Evolutionary conservation across 2,113 vertebrate species (phyloP).

Genomic region (Alethe castanea): DNA sequence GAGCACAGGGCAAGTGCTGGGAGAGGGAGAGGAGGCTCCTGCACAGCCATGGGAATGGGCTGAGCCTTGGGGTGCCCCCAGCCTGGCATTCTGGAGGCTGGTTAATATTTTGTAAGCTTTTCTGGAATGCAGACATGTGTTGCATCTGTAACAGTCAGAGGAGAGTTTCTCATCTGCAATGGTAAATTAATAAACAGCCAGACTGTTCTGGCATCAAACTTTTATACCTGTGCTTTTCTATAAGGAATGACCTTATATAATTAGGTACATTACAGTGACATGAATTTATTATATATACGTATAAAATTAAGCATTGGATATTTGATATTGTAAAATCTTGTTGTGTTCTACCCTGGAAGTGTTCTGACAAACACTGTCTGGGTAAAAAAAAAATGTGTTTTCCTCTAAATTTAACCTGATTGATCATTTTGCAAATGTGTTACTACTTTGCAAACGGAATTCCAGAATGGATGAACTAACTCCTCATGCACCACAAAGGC

Average conservation of each 20-base stretch:
- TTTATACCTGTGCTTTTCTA: constrained; percentile 56
- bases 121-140: not conserved
- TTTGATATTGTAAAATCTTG: constrained; percentile 39
- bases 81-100: not conserved
- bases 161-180: constrained; percentile 25
- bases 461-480: not conserved
- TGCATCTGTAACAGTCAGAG: not conserved
- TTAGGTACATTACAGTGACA: constrained; percentile 2
- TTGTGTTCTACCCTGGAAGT: not conserved
- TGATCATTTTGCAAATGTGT: not conserved
- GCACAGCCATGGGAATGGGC: not conserved
- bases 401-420: constrained; percentile 10
- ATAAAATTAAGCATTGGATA: not conserved
- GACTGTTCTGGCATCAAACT: constrained; percentile 58
- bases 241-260: constrained; percentile 60
- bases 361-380: constrained; percentile 6
- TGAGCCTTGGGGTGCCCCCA: not conserved
- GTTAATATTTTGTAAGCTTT: not conserved
- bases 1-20: not conserved
- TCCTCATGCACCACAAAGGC: not conserved
- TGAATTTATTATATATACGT: constrained; percentile 40
- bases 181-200: constrained; percentile 68
- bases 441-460: not conserved
- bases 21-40: not conserved
- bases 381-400: constrained; percentile 27